phyloP scores from a whole-genome alignment of 2,888 invertebrate species.

The Andrena minutula region DNA sequence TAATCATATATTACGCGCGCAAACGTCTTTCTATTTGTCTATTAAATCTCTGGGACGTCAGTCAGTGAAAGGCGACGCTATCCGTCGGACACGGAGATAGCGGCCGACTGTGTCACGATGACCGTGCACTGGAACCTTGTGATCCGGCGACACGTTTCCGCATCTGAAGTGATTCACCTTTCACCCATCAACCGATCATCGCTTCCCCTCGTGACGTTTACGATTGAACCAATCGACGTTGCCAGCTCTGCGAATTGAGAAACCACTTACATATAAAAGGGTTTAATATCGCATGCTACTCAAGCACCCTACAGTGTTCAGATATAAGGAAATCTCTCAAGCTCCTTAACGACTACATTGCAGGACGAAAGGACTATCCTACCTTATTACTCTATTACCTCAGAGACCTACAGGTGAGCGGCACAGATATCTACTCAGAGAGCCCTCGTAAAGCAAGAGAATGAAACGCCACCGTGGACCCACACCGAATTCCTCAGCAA shows the following conservation, averaged over 20 bases:
- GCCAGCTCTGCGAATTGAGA: not conserved
- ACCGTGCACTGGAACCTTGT: constrained; percentile 46
- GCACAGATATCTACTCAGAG: no score
- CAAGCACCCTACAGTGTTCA: not conserved
- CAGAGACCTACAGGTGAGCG: no score
- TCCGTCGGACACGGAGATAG: constrained; percentile 33
- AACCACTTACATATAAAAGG: not conserved
- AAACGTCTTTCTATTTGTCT: constrained; percentile 55
- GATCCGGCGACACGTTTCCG: constrained; percentile 51
- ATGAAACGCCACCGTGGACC: no score
- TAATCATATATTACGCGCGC: constrained; percentile 46
- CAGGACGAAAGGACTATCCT: no score
- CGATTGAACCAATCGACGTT: not conserved
- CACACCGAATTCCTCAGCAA: no score
- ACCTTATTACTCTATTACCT: no score
- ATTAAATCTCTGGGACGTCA: constrained; percentile 48
- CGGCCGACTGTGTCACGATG: constrained; percentile 54
- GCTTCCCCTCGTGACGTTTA: constrained; percentile 3
- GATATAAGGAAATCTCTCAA: not conserved
- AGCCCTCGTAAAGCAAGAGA: no score
- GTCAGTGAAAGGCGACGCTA: constrained; percentile 46
- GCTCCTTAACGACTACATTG: no score
- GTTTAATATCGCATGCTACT: not conserved
- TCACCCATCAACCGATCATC: constrained; percentile 23
- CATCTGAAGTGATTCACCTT: constrained; percentile 52